Percentiles rank a stretch among this genome's conserved stretches.
Evolutionary conservation across 2,797 vertebrate species (phyloP).

Genomic region (Phataginus tetradactyla): DNA sequence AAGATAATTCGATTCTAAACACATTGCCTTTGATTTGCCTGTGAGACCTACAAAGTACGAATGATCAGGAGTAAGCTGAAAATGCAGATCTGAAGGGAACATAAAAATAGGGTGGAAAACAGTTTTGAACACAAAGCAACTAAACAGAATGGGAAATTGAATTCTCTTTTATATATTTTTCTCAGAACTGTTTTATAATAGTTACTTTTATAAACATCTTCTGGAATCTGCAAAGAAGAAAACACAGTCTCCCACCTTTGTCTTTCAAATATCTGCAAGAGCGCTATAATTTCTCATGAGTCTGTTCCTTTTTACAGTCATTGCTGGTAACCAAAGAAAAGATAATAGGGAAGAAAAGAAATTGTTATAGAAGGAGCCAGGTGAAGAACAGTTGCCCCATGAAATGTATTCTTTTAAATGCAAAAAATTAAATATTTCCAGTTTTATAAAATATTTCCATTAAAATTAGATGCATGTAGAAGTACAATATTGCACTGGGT

Average conservation of each 20-base stretch:
- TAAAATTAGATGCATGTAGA: background rate
- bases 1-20: background rate
- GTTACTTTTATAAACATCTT: constrained; percentile 40
- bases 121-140: constrained; percentile 6
- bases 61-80: background rate
- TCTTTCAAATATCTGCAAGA: constrained; percentile 18
- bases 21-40: background rate
- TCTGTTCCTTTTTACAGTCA: constrained; percentile 39
- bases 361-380: background rate
- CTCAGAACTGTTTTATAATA: background rate
- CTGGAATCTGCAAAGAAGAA: constrained; percentile 29
- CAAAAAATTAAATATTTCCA: background rate
- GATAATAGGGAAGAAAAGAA: background rate
- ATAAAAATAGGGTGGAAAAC: background rate
- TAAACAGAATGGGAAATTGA: background rate
- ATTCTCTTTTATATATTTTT: background rate
- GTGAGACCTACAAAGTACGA: background rate
- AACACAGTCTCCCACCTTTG: background rate
- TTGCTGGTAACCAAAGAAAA: constrained; percentile 20
- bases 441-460: constrained; percentile 35
- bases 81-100: background rate
- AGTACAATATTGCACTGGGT: background rate
- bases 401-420: background rate
- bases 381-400: background rate
- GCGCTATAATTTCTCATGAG: constrained; percentile 44